Conservation (phyloP, 2,888 invertebrate species). For the Andrena praecox region DNA sequence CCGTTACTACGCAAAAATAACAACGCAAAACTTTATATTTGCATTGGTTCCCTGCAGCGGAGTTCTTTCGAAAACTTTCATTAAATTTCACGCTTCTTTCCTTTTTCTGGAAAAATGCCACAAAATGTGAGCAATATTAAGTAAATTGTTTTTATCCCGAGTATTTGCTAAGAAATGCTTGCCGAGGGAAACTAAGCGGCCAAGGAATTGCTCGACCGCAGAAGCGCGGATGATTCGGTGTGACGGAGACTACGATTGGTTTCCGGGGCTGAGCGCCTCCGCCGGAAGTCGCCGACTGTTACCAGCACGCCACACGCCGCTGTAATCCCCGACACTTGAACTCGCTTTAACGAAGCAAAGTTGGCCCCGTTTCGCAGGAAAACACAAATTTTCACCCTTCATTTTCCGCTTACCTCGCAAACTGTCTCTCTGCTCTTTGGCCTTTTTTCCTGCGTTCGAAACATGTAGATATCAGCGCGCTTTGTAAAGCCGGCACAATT, state of each 20-base stretch:
- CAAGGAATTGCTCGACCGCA: slow-evolving; percentile 71
- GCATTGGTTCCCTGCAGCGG: neutral
- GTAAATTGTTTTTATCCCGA: neutral
- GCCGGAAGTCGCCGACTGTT: slow-evolving; percentile 77
- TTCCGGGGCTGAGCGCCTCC: slow-evolving; percentile 77
- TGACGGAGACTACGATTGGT: slow-evolving; percentile 76
- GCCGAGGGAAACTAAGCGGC: slow-evolving; percentile 39
- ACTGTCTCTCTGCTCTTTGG: neutral
- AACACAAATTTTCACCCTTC: neutral
- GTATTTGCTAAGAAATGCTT: slow-evolving; percentile 41
- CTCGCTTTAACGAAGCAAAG: slow-evolving; percentile 38
- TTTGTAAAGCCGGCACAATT: neutral
- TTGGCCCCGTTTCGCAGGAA: slow-evolving; percentile 14
- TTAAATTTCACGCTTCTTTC: neutral
- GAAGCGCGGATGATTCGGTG: slow-evolving; percentile 75
- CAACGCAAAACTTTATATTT: neutral
- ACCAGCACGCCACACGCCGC: slow-evolving; percentile 70
- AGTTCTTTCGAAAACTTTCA: neutral
- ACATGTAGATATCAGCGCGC: neutral
- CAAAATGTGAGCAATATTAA: neutral
- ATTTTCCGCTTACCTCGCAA: neutral
- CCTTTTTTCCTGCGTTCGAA: neutral
- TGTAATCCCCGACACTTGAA: slow-evolving; percentile 44
- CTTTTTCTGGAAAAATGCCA: neutral
- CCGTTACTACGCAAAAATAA: neutral